phyloP scores from a whole-genome alignment of 2,113 vertebrate genomes.

The Cathartes aura region DNA sequence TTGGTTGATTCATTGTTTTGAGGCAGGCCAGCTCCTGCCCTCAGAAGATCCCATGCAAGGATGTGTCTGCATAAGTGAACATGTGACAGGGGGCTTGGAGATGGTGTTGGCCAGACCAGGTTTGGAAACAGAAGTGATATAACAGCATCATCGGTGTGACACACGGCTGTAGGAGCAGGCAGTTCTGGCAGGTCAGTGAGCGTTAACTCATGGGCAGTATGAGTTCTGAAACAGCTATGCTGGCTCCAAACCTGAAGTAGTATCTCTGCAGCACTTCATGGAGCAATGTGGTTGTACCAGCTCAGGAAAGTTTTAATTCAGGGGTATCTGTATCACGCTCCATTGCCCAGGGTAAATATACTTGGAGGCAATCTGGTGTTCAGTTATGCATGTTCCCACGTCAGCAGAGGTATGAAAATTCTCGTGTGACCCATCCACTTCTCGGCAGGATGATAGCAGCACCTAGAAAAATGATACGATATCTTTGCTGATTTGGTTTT shows the following conservation, averaged over 20 bases:
- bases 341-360: not conserved
- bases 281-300: not conserved
- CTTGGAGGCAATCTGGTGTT: not conserved
- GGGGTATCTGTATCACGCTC: not conserved
- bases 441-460: not conserved
- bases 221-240: not conserved
- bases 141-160: rapidly evolving
- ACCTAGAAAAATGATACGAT: not conserved
- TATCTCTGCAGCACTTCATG: not conserved
- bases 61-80: not conserved
- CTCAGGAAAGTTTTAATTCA: not conserved
- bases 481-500: not conserved
- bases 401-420: not conserved
- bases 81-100: not conserved
- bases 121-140: not conserved
- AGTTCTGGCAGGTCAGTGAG: not conserved
- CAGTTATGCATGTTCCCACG: rapidly evolving
- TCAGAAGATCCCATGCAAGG: not conserved
- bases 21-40: not conserved
- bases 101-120: not conserved
- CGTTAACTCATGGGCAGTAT: not conserved
- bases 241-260: not conserved
- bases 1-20: not conserved
- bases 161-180: not conserved
- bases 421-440: not conserved